A percentile compares a stretch with the other conserved stretches of the same genome.
phyloP scores from a whole-genome alignment of 2,888 invertebrate species.

The Drosophila histrio region DNA sequence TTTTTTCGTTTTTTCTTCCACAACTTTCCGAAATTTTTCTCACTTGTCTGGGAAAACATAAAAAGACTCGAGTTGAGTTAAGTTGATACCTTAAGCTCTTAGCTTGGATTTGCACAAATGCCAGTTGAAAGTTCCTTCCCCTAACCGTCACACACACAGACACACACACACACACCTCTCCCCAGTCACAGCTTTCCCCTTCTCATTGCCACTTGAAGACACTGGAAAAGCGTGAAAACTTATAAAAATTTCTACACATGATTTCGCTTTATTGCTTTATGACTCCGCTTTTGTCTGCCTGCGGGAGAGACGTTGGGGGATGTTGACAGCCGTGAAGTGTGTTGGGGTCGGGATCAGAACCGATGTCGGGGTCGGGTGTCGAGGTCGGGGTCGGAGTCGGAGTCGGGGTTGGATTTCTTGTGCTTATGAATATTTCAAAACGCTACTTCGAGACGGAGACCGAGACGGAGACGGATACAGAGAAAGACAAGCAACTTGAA shows the following conservation, averaged over 20 bases:
- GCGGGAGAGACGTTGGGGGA: background rate
- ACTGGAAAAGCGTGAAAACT: slow-evolving; percentile 54
- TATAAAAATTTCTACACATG: slow-evolving; percentile 84
- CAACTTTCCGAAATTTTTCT: background rate
- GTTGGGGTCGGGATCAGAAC: background rate
- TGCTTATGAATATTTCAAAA: slow-evolving; percentile 61
- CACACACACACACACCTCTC: background rate
- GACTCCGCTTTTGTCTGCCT: slow-evolving; percentile 56
- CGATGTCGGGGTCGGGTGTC: background rate
- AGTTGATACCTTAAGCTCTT: slow-evolving; percentile 64
- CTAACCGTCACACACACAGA: background rate
- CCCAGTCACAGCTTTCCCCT: background rate
- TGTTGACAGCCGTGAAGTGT: slow-evolving; percentile 5
- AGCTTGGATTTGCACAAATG: slow-evolving; percentile 50
- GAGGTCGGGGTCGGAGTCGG: background rate
- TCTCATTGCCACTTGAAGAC: slow-evolving; percentile 27
- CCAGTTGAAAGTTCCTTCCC: slow-evolving; percentile 47
- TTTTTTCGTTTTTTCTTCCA: background rate
- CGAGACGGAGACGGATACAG: background rate
- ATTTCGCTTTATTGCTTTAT: slow-evolving; percentile 84
- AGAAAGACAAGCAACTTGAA: slow-evolving; percentile 15
- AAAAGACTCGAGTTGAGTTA: slow-evolving; percentile 37
- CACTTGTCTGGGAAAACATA: slow-evolving; percentile 26
- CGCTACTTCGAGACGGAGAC: slow-evolving; percentile 9
- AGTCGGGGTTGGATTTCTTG: slow-evolving; percentile 1